These are phyloP conservation scores for Pachymerium ferrugineum DNA, from an alignment of 2,888 invertebrate species.

Conservation along the genomic window DNA sequence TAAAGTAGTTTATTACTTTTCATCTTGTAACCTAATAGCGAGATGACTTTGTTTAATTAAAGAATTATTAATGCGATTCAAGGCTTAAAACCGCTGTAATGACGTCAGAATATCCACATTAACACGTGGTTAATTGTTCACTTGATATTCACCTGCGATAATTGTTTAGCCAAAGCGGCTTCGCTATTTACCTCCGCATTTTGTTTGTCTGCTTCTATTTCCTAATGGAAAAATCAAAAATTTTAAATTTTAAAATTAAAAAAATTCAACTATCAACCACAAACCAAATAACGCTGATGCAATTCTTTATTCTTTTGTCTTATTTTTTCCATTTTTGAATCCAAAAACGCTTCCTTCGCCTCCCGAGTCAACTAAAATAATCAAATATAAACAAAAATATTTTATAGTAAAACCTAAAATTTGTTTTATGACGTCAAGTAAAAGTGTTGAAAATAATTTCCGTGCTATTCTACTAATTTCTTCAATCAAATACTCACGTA, in stretches of 20 bases:
- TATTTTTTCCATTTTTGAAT: slow-evolving; percentile 34
- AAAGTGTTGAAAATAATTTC: too few species aligned
- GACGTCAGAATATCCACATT: too few species aligned
- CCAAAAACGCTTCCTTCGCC: slow-evolving; percentile 31
- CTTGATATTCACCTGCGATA: neutral
- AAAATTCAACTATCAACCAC: too few species aligned
- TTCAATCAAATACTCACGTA: neutral
- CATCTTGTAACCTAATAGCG: too few species aligned
- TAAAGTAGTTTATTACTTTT: too few species aligned
- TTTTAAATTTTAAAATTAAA: too few species aligned
- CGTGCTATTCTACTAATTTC: too few species aligned
- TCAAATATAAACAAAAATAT: neutral
- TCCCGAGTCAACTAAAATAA: slow-evolving; percentile 6
- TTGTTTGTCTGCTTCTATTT: slow-evolving; percentile 33
- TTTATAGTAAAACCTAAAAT: neutral
- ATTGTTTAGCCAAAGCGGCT: slow-evolving; percentile 10
- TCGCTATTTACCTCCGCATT: slow-evolving; percentile 30
- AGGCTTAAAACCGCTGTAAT: too few species aligned
- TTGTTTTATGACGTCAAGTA: too few species aligned
- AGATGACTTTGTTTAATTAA: too few species aligned
- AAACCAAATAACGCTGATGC: slow-evolving; percentile 31
- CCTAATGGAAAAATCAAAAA: slow-evolving; percentile 28
- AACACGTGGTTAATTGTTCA: too few species aligned
- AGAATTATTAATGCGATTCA: too few species aligned
- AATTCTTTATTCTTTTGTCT: slow-evolving; percentile 33